Evolutionary conservation across 2,888 invertebrate genomes (phyloP).

Genomic region (Coelinius sp.): DNA sequence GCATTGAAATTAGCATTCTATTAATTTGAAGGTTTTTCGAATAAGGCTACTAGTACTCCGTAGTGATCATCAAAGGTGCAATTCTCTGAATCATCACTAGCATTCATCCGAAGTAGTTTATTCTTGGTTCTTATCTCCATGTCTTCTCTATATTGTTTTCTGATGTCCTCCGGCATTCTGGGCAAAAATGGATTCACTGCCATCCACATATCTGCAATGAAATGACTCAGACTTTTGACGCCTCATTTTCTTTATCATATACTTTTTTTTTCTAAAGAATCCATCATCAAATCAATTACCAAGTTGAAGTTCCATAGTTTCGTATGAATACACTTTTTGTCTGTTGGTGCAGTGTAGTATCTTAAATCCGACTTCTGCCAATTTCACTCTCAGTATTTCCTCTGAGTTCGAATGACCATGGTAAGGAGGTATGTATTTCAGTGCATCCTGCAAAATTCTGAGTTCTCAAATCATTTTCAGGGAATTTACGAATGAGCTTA

Average conservation of each 20-base stretch:
- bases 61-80: constrained; percentile 68
- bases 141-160: constrained; percentile 76
- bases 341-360: constrained; percentile 75
- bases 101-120: constrained; percentile 66
- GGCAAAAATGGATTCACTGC: constrained; percentile 81
- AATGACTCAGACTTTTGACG: neutral
- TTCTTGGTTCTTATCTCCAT: constrained; percentile 73
- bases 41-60: constrained; percentile 58
- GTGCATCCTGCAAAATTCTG: constrained; percentile 72
- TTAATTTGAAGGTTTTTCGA: too few species aligned
- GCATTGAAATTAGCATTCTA: too few species aligned
- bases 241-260: neutral
- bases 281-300: constrained; percentile 68
- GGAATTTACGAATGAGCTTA: constrained; percentile 47
- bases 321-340: constrained; percentile 74
- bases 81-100: constrained; percentile 68
- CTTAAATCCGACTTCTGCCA: constrained; percentile 76
- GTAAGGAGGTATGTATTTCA: constrained; percentile 79
- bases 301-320: constrained; percentile 74
- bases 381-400: constrained; percentile 72
- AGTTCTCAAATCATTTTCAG: neutral
- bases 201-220: constrained; percentile 75
- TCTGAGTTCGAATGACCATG: constrained; percentile 77
- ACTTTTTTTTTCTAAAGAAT: constrained; percentile 1
- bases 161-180: constrained; percentile 74